Percentiles rank a stretch among this genome's conserved stretches.
phyloP scores from a whole-genome alignment of 2,113 vertebrate species.

The Actenoides hombroni region DNA sequence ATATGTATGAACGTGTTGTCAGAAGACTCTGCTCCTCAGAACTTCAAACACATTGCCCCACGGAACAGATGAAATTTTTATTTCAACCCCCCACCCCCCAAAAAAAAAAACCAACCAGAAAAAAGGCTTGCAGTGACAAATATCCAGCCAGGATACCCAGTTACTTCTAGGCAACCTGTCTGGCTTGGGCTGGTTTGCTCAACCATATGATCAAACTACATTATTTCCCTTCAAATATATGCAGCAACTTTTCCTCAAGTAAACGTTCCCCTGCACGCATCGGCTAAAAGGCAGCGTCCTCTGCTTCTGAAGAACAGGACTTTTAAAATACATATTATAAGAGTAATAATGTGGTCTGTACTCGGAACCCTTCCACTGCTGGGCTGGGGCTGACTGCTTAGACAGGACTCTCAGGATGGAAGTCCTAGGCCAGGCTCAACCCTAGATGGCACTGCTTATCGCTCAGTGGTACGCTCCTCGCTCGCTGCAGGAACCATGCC shows the following conservation, averaged over 20 bases:
- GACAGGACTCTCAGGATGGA: neutral
- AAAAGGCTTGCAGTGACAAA: neutral
- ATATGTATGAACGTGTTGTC: neutral
- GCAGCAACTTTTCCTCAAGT: neutral
- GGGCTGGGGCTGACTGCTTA: neutral
- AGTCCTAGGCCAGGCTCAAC: slow-evolving; percentile 12
- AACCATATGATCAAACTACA: neutral
- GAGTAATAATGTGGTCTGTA: neutral
- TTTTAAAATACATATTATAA: neutral
- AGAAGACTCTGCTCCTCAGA: neutral
- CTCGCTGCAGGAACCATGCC: neutral
- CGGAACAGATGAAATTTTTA: neutral
- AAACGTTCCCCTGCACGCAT: neutral
- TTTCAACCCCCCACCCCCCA: neutral
- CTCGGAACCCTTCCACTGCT: neutral
- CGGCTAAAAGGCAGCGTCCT: neutral
- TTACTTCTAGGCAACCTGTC: neutral
- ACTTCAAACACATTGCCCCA: neutral
- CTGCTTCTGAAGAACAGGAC: neutral
- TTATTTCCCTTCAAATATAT: neutral
- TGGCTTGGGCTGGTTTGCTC: neutral
- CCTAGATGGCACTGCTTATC: slow-evolving; percentile 67
- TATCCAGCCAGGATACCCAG: neutral
- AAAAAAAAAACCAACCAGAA: neutral
- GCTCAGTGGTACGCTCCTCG: neutral